phyloP scores from a whole-genome alignment of 1,140 invertebrate genomes.

The Drosophila guanche region DNA sequence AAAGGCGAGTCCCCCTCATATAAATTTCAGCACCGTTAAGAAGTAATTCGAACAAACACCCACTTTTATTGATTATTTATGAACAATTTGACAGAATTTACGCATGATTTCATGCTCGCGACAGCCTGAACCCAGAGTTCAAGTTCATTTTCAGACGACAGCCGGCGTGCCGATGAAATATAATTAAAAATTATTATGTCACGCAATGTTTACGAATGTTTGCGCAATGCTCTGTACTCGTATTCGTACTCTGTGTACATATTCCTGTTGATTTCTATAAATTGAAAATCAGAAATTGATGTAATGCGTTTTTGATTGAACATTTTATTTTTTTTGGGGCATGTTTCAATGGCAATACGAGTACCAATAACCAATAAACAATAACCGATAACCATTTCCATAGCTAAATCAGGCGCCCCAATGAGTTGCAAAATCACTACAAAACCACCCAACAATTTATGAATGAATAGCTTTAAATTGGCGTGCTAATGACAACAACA shows the following conservation, averaged over 20 bases:
- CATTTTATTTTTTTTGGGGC: constrained; percentile 48
- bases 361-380: too few relatives aligned
- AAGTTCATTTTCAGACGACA: constrained; percentile 51
- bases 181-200: constrained; percentile 78
- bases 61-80: constrained; percentile 53
- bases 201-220: constrained; percentile 62
- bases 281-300: constrained; percentile 68
- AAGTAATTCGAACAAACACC: too few relatives aligned
- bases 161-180: constrained; percentile 33
- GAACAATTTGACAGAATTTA: constrained; percentile 50
- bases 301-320: constrained; percentile 77
- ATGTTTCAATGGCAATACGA: constrained; percentile 40
- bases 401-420: constrained; percentile 49
- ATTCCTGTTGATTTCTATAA: constrained; percentile 29
- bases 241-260: constrained; percentile 6
- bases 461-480: constrained; percentile 76
- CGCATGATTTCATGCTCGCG: constrained; percentile 34
- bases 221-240: constrained; percentile 25
- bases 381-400: constrained; percentile 21
- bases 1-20: too few relatives aligned
- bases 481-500: constrained; percentile 54
- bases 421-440: constrained; percentile 61
- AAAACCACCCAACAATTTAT: constrained; percentile 60
- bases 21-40: too few relatives aligned
- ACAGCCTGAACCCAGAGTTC: constrained; percentile 55